Conservation (phyloP, 2,113 vertebrate genomes). For the Zosterops lateralis region DNA sequence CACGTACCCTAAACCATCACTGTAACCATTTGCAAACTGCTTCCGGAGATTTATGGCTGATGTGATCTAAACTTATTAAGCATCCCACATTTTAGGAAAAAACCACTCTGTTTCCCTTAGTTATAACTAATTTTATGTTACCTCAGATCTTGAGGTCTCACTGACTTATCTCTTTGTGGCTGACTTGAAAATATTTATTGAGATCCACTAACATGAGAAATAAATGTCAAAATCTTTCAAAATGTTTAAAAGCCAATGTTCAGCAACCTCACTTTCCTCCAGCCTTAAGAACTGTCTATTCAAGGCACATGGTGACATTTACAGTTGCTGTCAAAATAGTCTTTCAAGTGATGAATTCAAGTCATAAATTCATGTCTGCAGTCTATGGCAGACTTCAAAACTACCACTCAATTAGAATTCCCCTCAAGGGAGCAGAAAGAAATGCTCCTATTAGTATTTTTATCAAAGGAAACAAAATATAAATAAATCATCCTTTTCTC, state of each 20-base stretch:
- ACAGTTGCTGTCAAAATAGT: background rate
- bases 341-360: background rate
- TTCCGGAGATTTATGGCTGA: background rate
- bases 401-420: background rate
- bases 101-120: background rate
- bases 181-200: slow-evolving; percentile 25
- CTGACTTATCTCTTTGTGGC: background rate
- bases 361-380: background rate
- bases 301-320: background rate
- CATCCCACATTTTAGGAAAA: background rate
- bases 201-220: background rate
- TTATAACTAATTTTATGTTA: background rate
- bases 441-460: background rate
- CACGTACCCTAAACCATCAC: background rate
- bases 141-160: background rate
- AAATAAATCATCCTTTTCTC: background rate
- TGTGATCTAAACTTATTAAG: background rate
- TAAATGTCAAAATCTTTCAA: background rate
- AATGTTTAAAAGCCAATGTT: slow-evolving; percentile 6
- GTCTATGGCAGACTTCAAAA: background rate
- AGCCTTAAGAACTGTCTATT: background rate
- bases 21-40: background rate
- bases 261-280: background rate
- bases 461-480: background rate
- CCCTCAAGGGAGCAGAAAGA: background rate